phyloP scores from a whole-genome alignment of 2,797 vertebrate genomes.

The Ficedula albicollis region DNA sequence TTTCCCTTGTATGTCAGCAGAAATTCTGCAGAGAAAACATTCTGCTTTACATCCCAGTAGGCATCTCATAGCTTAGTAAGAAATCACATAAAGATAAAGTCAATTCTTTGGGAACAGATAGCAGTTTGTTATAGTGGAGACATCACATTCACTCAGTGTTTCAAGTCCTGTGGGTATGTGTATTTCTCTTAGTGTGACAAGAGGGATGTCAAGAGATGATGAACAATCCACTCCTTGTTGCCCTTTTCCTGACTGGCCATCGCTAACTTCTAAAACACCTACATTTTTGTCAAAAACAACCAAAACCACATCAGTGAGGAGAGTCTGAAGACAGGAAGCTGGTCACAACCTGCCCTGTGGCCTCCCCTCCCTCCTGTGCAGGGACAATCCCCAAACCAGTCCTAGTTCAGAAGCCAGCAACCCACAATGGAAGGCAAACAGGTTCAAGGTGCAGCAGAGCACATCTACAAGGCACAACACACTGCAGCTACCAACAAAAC shows the following conservation, averaged over 20 bases:
- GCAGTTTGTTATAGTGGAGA: neutral
- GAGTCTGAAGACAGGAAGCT: neutral
- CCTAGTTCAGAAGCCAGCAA: neutral
- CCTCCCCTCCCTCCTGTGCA: neutral
- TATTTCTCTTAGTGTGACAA: neutral
- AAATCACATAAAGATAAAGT: neutral
- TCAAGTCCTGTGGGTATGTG: neutral
- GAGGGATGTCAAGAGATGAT: neutral
- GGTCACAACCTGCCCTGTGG: neutral
- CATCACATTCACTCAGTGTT: neutral
- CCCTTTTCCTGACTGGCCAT: neutral
- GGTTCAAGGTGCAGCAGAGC: neutral
- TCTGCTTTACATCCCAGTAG: constrained; percentile 1
- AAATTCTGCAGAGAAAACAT: constrained; percentile 24
- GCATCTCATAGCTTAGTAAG: neutral
- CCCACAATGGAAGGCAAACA: neutral
- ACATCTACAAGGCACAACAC: neutral
- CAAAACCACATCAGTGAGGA: neutral
- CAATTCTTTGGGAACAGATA: neutral
- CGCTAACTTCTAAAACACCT: neutral
- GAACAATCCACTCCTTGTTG: neutral
- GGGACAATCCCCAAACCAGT: neutral
- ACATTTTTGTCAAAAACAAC: neutral
- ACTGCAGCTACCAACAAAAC: neutral
- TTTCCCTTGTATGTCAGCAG: neutral